A percentile compares a stretch with the other conserved stretches of the same genome.
These are phyloP conservation scores for Passer domesticus DNA, from an alignment of 2,113 vertebrate genomes.

Conservation along the genomic window DNA sequence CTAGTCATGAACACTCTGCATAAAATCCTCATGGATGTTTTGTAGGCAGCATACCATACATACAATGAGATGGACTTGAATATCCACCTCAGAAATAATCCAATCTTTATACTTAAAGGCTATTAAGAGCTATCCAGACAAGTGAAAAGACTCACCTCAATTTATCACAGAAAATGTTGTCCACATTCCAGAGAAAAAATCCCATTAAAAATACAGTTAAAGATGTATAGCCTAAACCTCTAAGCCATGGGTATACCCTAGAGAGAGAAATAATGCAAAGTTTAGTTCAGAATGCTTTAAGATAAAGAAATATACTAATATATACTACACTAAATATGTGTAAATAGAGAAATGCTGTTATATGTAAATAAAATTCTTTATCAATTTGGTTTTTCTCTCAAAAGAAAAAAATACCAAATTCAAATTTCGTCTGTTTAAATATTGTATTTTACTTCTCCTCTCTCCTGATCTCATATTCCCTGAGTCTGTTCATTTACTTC, in stretches of 20 bases:
- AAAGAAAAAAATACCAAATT: background rate
- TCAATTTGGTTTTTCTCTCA: background rate
- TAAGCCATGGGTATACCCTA: constrained; percentile 96
- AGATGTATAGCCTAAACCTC: constrained; percentile 89
- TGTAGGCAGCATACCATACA: background rate
- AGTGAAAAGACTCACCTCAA: constrained; percentile 80
- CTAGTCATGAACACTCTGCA: background rate
- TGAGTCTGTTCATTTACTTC: background rate
- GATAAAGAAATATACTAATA: background rate
- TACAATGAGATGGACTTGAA: background rate
- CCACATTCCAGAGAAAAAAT: constrained; percentile 96
- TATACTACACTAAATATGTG: background rate
- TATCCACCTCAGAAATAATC: background rate
- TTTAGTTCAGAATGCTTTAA: background rate
- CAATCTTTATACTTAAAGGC: background rate
- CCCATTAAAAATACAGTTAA: constrained; percentile 91
- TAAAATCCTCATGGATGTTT: background rate
- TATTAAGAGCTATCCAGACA: background rate
- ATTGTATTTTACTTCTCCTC: background rate
- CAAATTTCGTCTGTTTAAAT: background rate
- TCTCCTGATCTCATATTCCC: background rate
- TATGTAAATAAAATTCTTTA: background rate
- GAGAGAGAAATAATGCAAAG: background rate
- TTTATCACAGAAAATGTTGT: constrained; percentile 93
- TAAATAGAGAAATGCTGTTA: background rate